phyloP scores from a whole-genome alignment of 2,113 vertebrate genomes.

The Blennius ocellaris region DNA sequence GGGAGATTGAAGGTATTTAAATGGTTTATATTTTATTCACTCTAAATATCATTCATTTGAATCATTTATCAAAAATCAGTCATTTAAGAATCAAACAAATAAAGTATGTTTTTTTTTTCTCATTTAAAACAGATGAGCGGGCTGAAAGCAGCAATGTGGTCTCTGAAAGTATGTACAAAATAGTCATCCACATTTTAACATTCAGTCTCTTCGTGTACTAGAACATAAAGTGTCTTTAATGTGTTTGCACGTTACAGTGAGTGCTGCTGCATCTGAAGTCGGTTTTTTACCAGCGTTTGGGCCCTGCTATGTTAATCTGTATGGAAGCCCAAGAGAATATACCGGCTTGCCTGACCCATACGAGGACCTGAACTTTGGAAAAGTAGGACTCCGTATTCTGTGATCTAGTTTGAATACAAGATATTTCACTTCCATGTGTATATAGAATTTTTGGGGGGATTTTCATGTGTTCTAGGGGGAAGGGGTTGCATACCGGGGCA shows the following conservation, averaged over 20 bases:
- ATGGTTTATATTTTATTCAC: not conserved
- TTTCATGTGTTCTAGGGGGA: slow-evolving; percentile 85
- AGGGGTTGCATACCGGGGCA: slow-evolving; percentile 94
- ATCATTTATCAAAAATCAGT: too few relatives aligned
- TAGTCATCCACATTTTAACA: not conserved
- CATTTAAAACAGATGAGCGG: slow-evolving; percentile 43
- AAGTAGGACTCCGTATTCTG: slow-evolving; percentile 76
- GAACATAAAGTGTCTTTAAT: not conserved
- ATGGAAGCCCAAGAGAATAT: slow-evolving; percentile 95
- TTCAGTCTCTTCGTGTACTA: too few relatives aligned
- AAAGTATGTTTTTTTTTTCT: not conserved
- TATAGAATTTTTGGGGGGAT: not conserved
- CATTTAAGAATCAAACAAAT: too few relatives aligned
- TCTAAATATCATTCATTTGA: too few relatives aligned
- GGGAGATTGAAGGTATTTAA: slow-evolving; percentile 89
- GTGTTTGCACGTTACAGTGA: slow-evolving; percentile 72
- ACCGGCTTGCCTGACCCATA: slow-evolving; percentile 92
- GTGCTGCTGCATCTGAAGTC: slow-evolving; percentile 85
- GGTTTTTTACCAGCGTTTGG: slow-evolving; percentile 98
- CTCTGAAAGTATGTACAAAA: slow-evolving; percentile 58
- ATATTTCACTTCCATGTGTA: slow-evolving; percentile 4
- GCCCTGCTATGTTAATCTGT: slow-evolving; percentile 95
- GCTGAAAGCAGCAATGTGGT: slow-evolving; percentile 51
- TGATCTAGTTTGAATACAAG: not conserved
- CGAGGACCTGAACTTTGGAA: slow-evolving; percentile 93